Evolutionary conservation across 2,888 invertebrate species (phyloP).

Genomic region (Tenthredo mesomela): DNA sequence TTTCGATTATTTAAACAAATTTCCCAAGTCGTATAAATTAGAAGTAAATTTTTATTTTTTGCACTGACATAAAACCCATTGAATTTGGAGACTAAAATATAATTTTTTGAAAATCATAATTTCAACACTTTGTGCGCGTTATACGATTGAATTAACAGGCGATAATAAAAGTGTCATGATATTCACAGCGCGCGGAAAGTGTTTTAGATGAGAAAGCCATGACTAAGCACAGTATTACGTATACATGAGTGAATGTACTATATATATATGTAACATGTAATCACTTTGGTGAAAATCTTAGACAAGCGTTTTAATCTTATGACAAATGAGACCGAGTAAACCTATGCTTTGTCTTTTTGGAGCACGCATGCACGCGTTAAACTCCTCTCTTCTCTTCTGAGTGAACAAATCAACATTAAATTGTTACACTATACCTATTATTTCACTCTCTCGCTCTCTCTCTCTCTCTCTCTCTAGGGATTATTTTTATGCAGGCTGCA

Average conservation of each 20-base stretch:
- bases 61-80: too few species aligned
- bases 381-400: constrained; percentile 1
- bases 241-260: background rate
- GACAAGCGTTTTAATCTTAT: background rate
- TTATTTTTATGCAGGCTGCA: background rate
- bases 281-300: background rate
- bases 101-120: too few species aligned
- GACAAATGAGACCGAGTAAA: background rate
- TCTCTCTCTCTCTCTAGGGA: background rate
- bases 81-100: too few species aligned
- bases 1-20: too few species aligned
- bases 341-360: background rate
- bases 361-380: background rate
- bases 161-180: background rate
- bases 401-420: background rate
- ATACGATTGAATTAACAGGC: too few species aligned
- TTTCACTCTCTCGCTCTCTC: background rate
- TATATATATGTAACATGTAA: background rate
- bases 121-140: too few species aligned
- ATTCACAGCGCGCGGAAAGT: background rate
- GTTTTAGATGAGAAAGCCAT: background rate
- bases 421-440: constrained; percentile 4
- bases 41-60: too few species aligned
- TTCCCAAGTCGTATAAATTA: too few species aligned
- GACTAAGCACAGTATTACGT: background rate